Evolutionary conservation across 1,140 invertebrate species (phyloP).

Genomic region (Aphelinus atriplicis): DNA sequence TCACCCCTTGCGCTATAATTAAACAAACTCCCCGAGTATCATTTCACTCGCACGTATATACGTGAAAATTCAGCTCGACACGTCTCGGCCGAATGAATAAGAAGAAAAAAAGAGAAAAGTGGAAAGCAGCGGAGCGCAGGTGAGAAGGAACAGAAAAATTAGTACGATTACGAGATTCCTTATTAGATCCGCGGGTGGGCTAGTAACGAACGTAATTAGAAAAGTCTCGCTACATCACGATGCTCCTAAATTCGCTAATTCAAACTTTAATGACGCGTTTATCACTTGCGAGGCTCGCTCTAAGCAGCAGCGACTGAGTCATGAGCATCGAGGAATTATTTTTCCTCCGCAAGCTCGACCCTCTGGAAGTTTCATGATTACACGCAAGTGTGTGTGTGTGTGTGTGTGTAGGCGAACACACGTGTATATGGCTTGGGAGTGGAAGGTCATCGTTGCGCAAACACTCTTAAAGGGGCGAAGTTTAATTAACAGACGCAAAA

Average conservation of each 20-base stretch:
- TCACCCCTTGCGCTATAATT: no score
- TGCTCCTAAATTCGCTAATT: slow-evolving; percentile 15
- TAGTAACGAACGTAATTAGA: slow-evolving; percentile 8
- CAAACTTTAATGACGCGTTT: slow-evolving; percentile 24
- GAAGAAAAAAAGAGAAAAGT: background rate
- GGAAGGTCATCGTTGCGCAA: background rate
- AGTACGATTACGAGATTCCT: slow-evolving; percentile 3
- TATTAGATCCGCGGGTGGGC: slow-evolving; percentile 7
- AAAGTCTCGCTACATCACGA: background rate
- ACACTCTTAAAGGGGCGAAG: background rate
- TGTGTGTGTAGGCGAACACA: no score
- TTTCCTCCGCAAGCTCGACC: no score
- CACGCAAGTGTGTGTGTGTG: no score
- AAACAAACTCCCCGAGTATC: no score
- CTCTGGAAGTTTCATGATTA: no score
- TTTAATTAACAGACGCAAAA: slow-evolving; percentile 13
- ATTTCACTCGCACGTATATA: no score
- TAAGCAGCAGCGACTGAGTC: background rate
- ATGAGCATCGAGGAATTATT: no score
- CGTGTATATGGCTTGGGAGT: background rate
- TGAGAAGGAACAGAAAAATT: slow-evolving; percentile 1
- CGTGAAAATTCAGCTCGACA: background rate
- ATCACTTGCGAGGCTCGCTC: background rate
- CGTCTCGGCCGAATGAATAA: background rate
- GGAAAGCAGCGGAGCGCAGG: no score